A percentile compares a stretch with the other conserved stretches of the same genome.
These are phyloP conservation scores for Gymnosoma rotundatum DNA, from an alignment of 2,888 invertebrate genomes.

Conservation along the genomic window DNA sequence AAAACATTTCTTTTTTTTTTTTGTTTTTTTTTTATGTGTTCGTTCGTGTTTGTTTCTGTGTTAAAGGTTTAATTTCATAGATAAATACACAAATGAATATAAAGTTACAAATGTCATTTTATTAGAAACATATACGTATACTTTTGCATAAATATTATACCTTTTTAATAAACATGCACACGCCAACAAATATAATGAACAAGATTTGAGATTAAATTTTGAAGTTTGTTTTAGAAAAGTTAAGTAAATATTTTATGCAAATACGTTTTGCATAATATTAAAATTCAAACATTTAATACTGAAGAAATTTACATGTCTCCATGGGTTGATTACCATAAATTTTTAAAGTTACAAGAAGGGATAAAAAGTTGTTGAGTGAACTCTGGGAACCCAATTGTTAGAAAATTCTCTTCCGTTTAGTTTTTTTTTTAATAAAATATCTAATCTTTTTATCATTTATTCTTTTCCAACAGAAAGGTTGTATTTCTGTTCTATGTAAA, in stretches of 20 bases:
- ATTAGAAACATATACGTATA: constrained; percentile 23
- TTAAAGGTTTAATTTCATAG: constrained; percentile 60
- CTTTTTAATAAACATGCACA: neutral
- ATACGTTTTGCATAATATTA: constrained; percentile 48
- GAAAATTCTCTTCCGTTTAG: no score
- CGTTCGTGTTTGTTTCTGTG: constrained; percentile 24
- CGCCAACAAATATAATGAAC: neutral
- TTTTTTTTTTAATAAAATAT: no score
- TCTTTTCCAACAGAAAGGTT: no score
- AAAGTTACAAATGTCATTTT: constrained; percentile 62
- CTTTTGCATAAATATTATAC: constrained; percentile 16
- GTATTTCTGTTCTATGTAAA: no score
- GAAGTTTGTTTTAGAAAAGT: constrained; percentile 50
- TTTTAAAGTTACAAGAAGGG: neutral
- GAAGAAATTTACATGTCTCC: neutral
- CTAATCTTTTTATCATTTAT: no score
- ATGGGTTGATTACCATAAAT: neutral
- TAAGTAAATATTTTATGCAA: constrained; percentile 59
- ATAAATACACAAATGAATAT: constrained; percentile 53
- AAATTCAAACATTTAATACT: constrained; percentile 1
- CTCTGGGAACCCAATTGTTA: no score
- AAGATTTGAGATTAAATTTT: constrained; percentile 52
- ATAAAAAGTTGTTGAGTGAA: neutral
- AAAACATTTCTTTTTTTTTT: neutral
- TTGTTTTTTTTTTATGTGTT: neutral